Conservation (phyloP, 2,888 invertebrate species). For the Polia nebulosa region DNA sequence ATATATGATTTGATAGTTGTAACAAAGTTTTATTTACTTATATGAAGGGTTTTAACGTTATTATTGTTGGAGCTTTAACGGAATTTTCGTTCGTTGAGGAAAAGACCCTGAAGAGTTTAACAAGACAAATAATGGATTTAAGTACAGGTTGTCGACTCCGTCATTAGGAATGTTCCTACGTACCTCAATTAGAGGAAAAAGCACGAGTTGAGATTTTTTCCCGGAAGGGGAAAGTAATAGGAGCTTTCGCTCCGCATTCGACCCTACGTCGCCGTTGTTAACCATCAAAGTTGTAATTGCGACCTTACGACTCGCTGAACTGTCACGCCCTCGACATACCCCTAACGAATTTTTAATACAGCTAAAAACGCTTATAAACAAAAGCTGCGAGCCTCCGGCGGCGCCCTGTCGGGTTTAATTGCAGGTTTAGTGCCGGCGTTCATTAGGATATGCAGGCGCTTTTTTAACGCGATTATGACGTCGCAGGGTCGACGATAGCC, state of each 20-base stretch:
- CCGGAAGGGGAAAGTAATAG: slow-evolving; percentile 78
- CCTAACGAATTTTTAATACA: slow-evolving; percentile 85
- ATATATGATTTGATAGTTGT: slow-evolving; percentile 63
- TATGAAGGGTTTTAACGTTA: slow-evolving; percentile 19
- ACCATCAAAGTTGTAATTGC: slow-evolving; percentile 84
- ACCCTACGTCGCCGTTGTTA: slow-evolving; percentile 74
- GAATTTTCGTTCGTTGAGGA: slow-evolving; percentile 31
- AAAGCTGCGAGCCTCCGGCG: slow-evolving; percentile 76
- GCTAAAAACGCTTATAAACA: slow-evolving; percentile 84
- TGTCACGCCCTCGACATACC: slow-evolving; percentile 81
- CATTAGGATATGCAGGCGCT: slow-evolving; percentile 89
- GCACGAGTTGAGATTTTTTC: slow-evolving; percentile 77
- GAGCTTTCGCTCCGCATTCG: slow-evolving; percentile 76
- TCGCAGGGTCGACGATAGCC: slow-evolving; percentile 83
- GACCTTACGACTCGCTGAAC: slow-evolving; percentile 83
- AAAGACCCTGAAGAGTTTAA: slow-evolving; percentile 57
- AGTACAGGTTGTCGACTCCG: slow-evolving; percentile 73
- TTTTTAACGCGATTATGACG: slow-evolving; percentile 90
- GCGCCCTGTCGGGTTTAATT: slow-evolving; percentile 83
- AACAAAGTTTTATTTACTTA: slow-evolving; percentile 54
- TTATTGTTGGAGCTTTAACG: slow-evolving; percentile 30
- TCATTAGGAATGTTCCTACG: slow-evolving; percentile 76
- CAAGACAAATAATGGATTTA: slow-evolving; percentile 75
- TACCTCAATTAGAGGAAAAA: slow-evolving; percentile 81
- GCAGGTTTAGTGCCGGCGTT: slow-evolving; percentile 88